Conservation (phyloP, 2,888 invertebrate genomes). For the Rosalia funebris region DNA sequence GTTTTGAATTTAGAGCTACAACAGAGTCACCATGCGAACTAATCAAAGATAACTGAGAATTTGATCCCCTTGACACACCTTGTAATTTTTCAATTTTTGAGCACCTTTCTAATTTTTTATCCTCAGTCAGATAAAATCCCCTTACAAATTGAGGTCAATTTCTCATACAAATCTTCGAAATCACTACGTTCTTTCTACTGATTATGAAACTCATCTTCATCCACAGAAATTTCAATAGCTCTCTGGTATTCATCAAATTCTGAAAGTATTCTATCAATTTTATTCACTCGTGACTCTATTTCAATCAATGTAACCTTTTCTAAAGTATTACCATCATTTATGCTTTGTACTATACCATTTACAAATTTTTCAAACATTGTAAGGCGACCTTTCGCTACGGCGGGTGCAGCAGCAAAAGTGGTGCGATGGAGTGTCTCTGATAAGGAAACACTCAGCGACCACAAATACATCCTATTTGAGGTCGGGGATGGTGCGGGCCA, state of each 20-base stretch:
- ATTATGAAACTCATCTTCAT: slow-evolving; percentile 6
- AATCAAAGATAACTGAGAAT: too few relatives aligned
- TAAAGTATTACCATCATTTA: not conserved
- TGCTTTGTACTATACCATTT: slow-evolving; percentile 4
- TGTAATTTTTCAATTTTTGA: too few relatives aligned
- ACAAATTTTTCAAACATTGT: slow-evolving; percentile 19
- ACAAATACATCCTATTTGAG: too few relatives aligned
- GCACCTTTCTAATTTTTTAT: too few relatives aligned
- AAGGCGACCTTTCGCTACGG: too few relatives aligned
- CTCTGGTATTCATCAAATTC: slow-evolving; percentile 15
- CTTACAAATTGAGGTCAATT: slow-evolving; percentile 7
- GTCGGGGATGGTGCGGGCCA: too few relatives aligned
- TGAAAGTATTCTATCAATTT: slow-evolving; percentile 3
- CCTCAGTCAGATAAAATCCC: too few relatives aligned
- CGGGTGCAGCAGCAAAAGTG: too few relatives aligned
- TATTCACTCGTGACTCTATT: slow-evolving; percentile 12
- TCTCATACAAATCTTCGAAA: slow-evolving; percentile 14
- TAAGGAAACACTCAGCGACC: too few relatives aligned
- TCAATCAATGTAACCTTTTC: slow-evolving; percentile 19
- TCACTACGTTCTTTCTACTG: slow-evolving; percentile 13
- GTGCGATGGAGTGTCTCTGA: too few relatives aligned
- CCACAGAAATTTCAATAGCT: slow-evolving; percentile 11
- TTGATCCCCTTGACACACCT: too few relatives aligned
- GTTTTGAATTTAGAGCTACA: not conserved
- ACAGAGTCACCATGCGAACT: too few relatives aligned